Conservation (phyloP, 2,113 vertebrate species). For the Capricornis sumatraensis region DNA sequence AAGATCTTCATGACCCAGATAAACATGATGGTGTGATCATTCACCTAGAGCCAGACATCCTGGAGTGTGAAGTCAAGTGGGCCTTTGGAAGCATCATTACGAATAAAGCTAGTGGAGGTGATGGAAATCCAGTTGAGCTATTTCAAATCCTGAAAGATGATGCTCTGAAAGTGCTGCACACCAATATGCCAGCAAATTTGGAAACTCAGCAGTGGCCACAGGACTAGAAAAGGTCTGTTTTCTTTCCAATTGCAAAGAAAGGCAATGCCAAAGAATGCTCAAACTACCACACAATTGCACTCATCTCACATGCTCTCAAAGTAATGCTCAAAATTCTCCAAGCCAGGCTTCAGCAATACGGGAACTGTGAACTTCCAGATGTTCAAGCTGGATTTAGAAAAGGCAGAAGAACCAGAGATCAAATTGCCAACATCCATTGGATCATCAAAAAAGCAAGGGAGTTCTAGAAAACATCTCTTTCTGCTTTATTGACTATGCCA, state of each 20-base stretch:
- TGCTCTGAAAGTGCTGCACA: too few species aligned
- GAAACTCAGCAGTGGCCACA: too few species aligned
- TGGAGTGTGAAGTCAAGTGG: neutral
- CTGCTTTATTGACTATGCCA: neutral
- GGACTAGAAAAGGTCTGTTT: too few species aligned
- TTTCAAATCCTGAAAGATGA: neutral
- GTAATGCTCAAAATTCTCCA: neutral
- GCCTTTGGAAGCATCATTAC: neutral
- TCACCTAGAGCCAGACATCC: neutral
- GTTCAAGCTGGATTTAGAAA: neutral
- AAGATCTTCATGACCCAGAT: neutral
- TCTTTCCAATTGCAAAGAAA: too few species aligned
- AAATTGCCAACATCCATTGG: neutral
- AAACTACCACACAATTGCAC: too few species aligned
- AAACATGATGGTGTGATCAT: neutral
- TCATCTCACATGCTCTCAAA: neutral
- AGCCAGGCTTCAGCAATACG: accelerated
- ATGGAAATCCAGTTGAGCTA: neutral
- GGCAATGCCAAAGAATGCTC: too few species aligned
- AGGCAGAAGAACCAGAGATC: neutral
- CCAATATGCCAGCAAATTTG: too few species aligned
- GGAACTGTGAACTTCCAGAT: neutral
- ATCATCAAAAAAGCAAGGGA: neutral
- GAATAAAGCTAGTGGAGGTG: neutral
- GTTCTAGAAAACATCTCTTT: neutral